Base-by-base conservation (phyloP, 2,888 invertebrate genomes). In the Galeopsomyia nigrocyanea region DNA sequence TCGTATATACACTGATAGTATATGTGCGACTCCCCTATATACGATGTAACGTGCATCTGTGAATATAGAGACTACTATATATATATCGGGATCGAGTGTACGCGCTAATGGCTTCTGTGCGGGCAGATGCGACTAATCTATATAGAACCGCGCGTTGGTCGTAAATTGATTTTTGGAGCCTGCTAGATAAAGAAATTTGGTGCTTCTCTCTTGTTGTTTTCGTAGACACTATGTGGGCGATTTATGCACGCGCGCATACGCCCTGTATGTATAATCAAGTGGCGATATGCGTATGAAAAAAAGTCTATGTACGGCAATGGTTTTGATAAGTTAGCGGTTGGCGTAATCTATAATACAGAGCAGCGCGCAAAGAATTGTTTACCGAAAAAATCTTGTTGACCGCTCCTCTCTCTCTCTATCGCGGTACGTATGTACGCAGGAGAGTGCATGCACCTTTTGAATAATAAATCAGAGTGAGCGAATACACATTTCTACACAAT, bases 101-200 rank as follows among this genome's bases (percentile, higher is more conserved):
- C 39, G 39, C 58, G 26, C 68, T 68, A 64, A 73, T 73, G 68
- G 67, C 53, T 46, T 22, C 51, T 55, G 31, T 51, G 31, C 17
- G 22, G 51, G 68, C 73, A 68, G 64, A 73, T 68, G 68, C 56
- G 49, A 49, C 60, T 65, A 55, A 68, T 73, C 60, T 63, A 46
- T 31, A 31, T 31, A 47, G 51, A 61, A 61, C 46, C 61, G 2
- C 2, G 16, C 19, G 57, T 49, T n/a, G n/a, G n/a, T n/a, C n/a
- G n/a, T n/a, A n/a, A 50, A 50, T 31, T 5, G 31, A 31, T 31
- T 31, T 31, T 7, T n/a, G 7, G 3, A 7, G 60, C 50, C 13
- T 9, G 16, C 13, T n/a, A 17, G 61, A 62, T 55, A 61, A 61
- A 55, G 61, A 21, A 17, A 57, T 55, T 60, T 2, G 2, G 14